phyloP scores from a whole-genome alignment of 1,140 invertebrate species.

The Hypothenemus hampei region DNA sequence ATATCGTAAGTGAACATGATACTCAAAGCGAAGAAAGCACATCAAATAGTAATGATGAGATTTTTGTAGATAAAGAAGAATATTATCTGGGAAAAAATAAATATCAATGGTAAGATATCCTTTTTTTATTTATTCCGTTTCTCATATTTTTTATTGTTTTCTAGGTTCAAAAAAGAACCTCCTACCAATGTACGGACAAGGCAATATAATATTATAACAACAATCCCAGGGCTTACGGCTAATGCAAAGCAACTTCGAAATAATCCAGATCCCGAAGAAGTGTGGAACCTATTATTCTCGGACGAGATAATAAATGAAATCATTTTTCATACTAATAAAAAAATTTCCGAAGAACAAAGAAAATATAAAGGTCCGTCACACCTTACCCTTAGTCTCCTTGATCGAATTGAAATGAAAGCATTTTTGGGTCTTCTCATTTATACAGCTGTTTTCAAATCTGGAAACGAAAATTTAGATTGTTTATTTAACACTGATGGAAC shows the following conservation, averaged over 20 bases:
- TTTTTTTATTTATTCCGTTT: too few species aligned
- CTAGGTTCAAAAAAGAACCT: too few species aligned
- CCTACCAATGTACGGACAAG: background rate
- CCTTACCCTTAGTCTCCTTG: background rate
- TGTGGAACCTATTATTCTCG: background rate
- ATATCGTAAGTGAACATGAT: too few species aligned
- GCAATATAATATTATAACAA: background rate
- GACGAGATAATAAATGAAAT: background rate
- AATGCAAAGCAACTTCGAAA: background rate
- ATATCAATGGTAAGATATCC: too few species aligned
- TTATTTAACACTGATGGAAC: slow-evolving; percentile 21
- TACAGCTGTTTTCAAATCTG: slow-evolving; percentile 12
- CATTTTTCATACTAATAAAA: background rate
- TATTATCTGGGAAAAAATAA: too few species aligned
- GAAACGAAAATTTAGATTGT: slow-evolving; percentile 5
- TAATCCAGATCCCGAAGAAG: background rate
- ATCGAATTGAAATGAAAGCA: slow-evolving; percentile 9
- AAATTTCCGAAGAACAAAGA: too few species aligned
- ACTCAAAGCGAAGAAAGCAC: too few species aligned
- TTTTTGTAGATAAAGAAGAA: too few species aligned
- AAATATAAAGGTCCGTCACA: background rate
- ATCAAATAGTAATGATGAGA: too few species aligned
- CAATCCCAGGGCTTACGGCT: background rate
- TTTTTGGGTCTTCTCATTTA: slow-evolving; percentile 19
- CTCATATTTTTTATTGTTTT: too few species aligned